Conservation (phyloP, 1,140 invertebrate genomes). For the Drosophila mayri region DNA sequence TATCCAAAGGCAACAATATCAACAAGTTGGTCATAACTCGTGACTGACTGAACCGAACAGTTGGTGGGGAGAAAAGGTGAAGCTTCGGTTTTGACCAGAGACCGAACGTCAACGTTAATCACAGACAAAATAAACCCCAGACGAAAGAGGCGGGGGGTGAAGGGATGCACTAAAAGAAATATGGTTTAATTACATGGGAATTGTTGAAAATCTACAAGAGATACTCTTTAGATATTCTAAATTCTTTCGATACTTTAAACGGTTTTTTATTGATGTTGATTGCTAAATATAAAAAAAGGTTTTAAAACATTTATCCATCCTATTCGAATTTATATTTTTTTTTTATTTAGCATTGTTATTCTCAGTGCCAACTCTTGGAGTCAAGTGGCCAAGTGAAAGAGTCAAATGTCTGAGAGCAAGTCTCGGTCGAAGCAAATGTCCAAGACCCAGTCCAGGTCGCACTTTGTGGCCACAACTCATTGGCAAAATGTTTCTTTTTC, state of each 20-base stretch:
- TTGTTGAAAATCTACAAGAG: no score
- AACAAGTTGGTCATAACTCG: conserved; percentile 57
- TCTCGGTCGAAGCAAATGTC: conserved; percentile 24
- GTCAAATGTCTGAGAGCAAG: conserved; percentile 33
- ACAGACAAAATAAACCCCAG: conserved; percentile 55
- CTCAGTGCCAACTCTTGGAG: conserved; percentile 7
- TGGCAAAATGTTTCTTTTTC: conserved; percentile 43
- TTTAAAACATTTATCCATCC: no score
- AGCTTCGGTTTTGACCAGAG: conserved; percentile 28
- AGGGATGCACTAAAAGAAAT: not conserved
- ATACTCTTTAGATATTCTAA: no score
- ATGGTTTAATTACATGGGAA: not conserved
- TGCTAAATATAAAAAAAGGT: no score
- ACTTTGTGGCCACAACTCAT: conserved; percentile 43
- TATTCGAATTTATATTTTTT: not conserved
- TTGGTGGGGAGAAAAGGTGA: conserved; percentile 32
- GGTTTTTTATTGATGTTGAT: no score
- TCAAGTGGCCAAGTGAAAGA: conserved; percentile 47
- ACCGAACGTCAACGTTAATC: conserved; percentile 67
- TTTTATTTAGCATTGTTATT: not conserved
- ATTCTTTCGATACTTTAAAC: no score
- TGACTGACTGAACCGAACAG: conserved; percentile 47
- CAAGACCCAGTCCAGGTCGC: conserved; percentile 32
- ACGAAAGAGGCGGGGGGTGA: conserved; percentile 6
- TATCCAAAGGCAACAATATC: conserved; percentile 26